Percentiles rank a stretch among this genome's conserved stretches.
Conservation (phyloP, 2,113 vertebrate genomes). For the Ophthalmolycus amberensis region DNA sequence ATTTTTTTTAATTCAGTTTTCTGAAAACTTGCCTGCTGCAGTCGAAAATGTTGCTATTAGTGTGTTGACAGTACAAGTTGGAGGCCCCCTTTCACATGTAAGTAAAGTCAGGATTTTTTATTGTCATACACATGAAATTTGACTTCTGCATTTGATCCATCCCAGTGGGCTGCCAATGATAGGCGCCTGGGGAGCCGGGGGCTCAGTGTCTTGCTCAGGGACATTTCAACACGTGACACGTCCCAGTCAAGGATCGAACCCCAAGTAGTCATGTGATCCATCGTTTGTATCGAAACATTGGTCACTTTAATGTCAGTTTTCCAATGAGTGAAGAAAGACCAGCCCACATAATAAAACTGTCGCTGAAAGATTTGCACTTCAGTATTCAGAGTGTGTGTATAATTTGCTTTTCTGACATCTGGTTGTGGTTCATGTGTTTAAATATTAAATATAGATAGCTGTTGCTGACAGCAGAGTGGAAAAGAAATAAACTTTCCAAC, state of each 20-base stretch:
- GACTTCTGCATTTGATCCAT: too few species aligned
- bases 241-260: too few species aligned
- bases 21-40: not conserved
- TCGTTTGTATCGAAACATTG: not conserved
- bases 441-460: slow-evolving; percentile 70
- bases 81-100: not conserved
- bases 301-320: not conserved
- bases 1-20: not conserved
- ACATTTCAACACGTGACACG: too few species aligned
- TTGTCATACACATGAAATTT: too few species aligned
- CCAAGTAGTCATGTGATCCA: not conserved
- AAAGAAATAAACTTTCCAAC: slow-evolving; percentile 68
- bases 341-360: not conserved
- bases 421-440: not conserved
- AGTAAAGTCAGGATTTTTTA: too few species aligned
- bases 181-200: too few species aligned
- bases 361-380: not conserved
- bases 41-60: not conserved
- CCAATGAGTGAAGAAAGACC: not conserved
- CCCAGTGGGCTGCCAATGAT: too few species aligned
- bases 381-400: not conserved
- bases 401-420: not conserved
- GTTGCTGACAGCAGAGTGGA: slow-evolving; percentile 63
- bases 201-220: too few species aligned
- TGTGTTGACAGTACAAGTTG: not conserved